Base-by-base conservation (phyloP, 2,113 vertebrate genomes). In the Anseranas semipalmata region DNA sequence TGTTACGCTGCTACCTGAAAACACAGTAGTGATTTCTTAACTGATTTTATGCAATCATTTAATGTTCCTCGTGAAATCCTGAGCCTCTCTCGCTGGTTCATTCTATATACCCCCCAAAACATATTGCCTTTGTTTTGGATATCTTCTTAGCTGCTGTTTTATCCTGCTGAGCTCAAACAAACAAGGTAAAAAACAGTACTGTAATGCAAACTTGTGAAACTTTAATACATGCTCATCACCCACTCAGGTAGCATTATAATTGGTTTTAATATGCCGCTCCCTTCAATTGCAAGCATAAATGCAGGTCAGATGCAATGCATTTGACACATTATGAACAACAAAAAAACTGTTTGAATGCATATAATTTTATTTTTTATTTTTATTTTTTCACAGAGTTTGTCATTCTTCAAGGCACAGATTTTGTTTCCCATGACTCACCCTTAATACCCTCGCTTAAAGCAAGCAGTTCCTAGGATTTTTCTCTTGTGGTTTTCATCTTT, bases 391-490 rank as follows among this genome's bases (percentile, higher is more conserved):
- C n/a, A n/a, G n/a, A n/a, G 24, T 89, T 89, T 91, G n/a, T 52
- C 81, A 15, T 50, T 97, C 92, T 90, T 94, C 71, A 77, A 91
- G 80, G 91, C 93, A 92, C 10, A 46, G 74, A 30, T 93, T 93
- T 91, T 93, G 43, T 89, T 87, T 83, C 75, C 68, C 19, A 2
- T 70, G 84, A 80, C 71, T 91, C 74, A 87, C 53, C 3, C 15
- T 33, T 79, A 65, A 90, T 58, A 46, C 9, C 8, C 28, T 59
- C 58, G 53, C 83, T 82, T 65, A 60, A 94, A 94, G 66, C 43
- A 65, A 92, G 68, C 12, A 25, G 22, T 60, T 75, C 41, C 12
- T 33, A 63, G 59, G 84, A 66, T 95, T 87, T 52, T 92, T 85
- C n/a, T 25, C 22, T 37, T 53, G 33, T 37, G 58, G 45, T 95